Evolutionary conservation across 2,113 vertebrate species (phyloP).

Genomic region (Gobio gobio): DNA sequence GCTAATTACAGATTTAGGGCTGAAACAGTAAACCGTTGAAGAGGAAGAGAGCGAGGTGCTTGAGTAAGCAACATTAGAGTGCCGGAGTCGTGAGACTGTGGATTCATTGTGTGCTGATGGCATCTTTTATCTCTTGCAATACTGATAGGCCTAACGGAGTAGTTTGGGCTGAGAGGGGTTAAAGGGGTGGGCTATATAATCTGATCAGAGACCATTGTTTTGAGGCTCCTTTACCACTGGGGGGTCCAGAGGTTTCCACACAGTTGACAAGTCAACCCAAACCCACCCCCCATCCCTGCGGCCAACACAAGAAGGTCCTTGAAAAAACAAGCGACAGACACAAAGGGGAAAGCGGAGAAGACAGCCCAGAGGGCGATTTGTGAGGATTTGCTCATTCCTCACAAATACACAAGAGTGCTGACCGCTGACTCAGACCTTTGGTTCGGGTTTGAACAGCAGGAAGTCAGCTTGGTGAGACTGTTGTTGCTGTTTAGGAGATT

Average conservation of each 20-base stretch:
- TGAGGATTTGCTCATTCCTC: conserved; percentile 69
- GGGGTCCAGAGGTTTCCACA: conserved; percentile 70
- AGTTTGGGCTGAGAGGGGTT: conserved; percentile 59
- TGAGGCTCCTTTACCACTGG: conserved; percentile 80
- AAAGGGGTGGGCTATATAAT: conserved; percentile 74
- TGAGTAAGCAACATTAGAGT: conserved; percentile 68
- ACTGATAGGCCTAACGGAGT: conserved; percentile 69
- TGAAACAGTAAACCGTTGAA: conserved; percentile 69
- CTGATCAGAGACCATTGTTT: conserved; percentile 83
- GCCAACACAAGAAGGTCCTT: conserved; percentile 69
- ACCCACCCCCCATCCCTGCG: conserved; percentile 56
- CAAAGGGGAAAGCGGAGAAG: conserved; percentile 67
- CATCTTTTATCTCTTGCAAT: conserved; percentile 71
- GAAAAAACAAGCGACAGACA: conserved; percentile 71
- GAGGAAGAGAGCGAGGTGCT: conserved; percentile 62
- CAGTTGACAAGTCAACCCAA: conserved; percentile 73
- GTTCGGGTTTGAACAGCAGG: conserved; percentile 61
- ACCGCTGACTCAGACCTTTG: conserved; percentile 60
- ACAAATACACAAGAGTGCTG: conserved; percentile 65
- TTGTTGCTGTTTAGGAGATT: conserved; percentile 62
- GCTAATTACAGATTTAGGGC: conserved; percentile 74
- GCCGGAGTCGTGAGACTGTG: conserved; percentile 59
- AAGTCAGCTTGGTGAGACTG: conserved; percentile 65
- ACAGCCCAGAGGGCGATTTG: conserved; percentile 78
- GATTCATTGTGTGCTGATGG: conserved; percentile 75